Evolutionary conservation across 2,888 invertebrate genomes (phyloP).

Genomic region (Sericinus montela): DNA sequence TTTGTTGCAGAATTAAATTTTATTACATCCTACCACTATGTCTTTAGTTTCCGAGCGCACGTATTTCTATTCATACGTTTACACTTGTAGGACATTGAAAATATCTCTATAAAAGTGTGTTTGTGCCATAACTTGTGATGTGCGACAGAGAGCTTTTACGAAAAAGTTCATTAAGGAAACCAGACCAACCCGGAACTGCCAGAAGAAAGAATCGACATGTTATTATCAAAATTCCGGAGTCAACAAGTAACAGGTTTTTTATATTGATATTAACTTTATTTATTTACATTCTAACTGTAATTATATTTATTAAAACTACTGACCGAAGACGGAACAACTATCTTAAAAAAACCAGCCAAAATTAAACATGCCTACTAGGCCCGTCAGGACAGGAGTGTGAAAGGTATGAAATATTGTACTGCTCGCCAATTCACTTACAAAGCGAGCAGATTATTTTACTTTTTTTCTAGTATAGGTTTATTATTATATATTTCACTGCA

Average conservation of each 20-base stretch:
- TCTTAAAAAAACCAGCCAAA: no score
- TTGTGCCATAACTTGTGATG: slow-evolving; percentile 31
- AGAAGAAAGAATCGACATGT: slow-evolving; percentile 51
- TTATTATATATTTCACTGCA: no score
- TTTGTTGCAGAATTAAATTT: slow-evolving; percentile 15
- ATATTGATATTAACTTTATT: slow-evolving; percentile 28
- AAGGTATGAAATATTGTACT: no score
- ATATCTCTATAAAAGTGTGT: not conserved
- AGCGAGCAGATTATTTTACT: no score
- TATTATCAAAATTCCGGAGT: slow-evolving; percentile 52
- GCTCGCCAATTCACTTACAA: no score
- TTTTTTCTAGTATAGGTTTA: no score
- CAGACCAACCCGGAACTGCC: slow-evolving; percentile 29
- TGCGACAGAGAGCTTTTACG: slow-evolving; percentile 50
- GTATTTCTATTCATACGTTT: slow-evolving; percentile 1
- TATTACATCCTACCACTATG: slow-evolving; percentile 12
- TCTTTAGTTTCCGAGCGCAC: slow-evolving; percentile 4
- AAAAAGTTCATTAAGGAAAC: slow-evolving; percentile 51
- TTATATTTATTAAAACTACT: no score
- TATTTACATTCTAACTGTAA: not conserved
- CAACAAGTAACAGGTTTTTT: slow-evolving; percentile 41
- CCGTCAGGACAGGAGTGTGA: no score
- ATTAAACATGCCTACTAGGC: no score
- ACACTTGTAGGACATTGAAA: not conserved
- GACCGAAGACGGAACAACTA: no score